Conservation (phyloP, 53 echinoderm and acorn worm species). For the Paracentrotus lividus region DNA sequence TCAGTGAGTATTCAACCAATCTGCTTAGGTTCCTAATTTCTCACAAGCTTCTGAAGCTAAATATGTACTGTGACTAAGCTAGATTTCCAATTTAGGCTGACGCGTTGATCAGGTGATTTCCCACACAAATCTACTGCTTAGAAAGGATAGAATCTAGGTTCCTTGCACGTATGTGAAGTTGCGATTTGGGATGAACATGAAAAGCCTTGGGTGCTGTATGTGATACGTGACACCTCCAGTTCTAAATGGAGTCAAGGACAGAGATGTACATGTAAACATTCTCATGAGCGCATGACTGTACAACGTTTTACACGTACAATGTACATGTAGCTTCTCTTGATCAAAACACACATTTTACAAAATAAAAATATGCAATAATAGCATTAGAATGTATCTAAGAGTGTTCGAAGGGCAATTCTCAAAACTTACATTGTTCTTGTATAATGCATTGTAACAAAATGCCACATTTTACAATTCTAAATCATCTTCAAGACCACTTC, state of each 20-base stretch:
- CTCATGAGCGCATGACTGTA: no score
- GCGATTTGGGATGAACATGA: neutral
- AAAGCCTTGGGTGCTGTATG: neutral
- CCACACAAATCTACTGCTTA: neutral
- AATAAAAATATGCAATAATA: no score
- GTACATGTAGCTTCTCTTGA: neutral
- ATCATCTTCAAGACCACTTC: no score
- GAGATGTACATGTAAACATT: neutral
- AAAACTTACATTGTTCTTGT: no score
- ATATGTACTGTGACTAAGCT: slow-evolving; percentile 27
- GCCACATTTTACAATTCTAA: no score
- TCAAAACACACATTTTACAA: no score
- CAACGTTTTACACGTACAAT: no score
- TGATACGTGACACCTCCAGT: neutral
- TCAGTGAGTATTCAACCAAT: neutral
- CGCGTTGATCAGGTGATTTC: slow-evolving; percentile 3
- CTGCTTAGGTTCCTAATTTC: neutral
- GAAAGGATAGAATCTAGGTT: neutral
- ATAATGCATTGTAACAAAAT: no score
- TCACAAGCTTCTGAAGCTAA: neutral
- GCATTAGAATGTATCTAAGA: no score
- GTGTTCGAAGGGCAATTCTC: no score
- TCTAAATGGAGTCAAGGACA: neutral
- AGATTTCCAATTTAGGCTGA: slow-evolving; percentile 37
- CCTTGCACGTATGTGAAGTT: neutral